Base-by-base conservation (phyloP, 2,888 invertebrate species). In the Epsilonema sp. region DNA sequence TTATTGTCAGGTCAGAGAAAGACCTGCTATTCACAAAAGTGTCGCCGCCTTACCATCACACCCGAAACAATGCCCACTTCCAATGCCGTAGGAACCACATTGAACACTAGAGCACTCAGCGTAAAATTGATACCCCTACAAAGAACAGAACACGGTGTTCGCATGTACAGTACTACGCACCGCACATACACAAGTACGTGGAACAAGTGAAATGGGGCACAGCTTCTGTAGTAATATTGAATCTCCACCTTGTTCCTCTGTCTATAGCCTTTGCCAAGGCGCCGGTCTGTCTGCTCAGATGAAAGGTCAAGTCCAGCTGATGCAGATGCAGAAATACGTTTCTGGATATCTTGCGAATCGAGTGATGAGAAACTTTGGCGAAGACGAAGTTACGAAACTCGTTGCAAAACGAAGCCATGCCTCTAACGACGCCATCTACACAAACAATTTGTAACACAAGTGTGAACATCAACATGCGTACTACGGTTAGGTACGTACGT, bases 351-450 rank as follows among this genome's bases (percentile, higher is more conserved):
- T 78, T 77, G 44, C 94, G 73, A 55, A 99, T 90, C 20, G 94
- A 94, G 68, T 85, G 82, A 64, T 97, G 94, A 0, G 97, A 90
- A 4, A 99, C 97, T 65, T 78, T 80, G 1, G 90, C 90, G 71
- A 97, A 97, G 41, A 97, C 87, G 1, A 94, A 94, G 72, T 94
- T 97, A 31, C 94, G 72, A 20, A 97, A 67, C 71, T 99, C 97
- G 70, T 90, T 94, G 67, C 94, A 86, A 22, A 81, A 82, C 0
- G 87, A 79, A 2, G 92, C 79, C 42, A 85, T 79, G 2, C 80
- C 80, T 54, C 94, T 75, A 1, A 92, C 90, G 50, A 85, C 70
- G 49, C 94, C 97, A 74, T 97, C 94, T 94, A n/a, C n/a, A n/a
- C n/a, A n/a, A n/a, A n/a, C n/a, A n/a, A n/a, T n/a, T n/a, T n/a